Conservation (phyloP, 2,888 invertebrate genomes). For the Calameuta filiformis region DNA sequence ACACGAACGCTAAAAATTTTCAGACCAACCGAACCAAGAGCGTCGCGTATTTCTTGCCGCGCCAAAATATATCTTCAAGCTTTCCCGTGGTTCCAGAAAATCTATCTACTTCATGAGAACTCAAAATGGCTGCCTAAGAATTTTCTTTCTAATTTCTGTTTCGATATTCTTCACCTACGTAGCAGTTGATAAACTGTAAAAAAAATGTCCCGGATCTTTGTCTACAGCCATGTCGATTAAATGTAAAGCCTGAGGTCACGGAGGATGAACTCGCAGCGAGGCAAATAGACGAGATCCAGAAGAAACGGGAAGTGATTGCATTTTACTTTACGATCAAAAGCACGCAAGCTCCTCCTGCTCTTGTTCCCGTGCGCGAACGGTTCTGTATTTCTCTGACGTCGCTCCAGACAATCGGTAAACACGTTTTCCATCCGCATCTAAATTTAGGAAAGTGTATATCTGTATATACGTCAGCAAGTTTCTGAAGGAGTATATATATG, state of each 20-base stretch:
- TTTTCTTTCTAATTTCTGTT: neutral
- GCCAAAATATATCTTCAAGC: neutral
- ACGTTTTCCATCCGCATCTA: constrained; percentile 2
- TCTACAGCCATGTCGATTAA: constrained; percentile 13
- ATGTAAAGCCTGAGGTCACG: constrained; percentile 34
- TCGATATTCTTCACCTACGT: neutral
- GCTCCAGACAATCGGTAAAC: constrained; percentile 20
- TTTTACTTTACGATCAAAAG: constrained; percentile 46
- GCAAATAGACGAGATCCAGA: constrained; percentile 8
- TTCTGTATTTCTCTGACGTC: neutral
- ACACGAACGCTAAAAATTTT: neutral
- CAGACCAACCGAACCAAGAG: neutral
- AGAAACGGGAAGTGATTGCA: constrained; percentile 36
- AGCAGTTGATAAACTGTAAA: neutral
- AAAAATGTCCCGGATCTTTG: neutral
- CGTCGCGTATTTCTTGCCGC: neutral
- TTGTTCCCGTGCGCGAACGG: neutral
- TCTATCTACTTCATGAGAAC: neutral
- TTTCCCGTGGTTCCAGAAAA: neutral
- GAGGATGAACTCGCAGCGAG: constrained; percentile 24
- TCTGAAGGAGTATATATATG: neutral
- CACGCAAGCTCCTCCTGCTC: constrained; percentile 18
- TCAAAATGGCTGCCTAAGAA: neutral
- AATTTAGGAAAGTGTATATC: neutral
- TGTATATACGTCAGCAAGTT: neutral